Evolutionary conservation across 2,888 invertebrate genomes (phyloP).

Genomic region (Eulithis prunata): DNA sequence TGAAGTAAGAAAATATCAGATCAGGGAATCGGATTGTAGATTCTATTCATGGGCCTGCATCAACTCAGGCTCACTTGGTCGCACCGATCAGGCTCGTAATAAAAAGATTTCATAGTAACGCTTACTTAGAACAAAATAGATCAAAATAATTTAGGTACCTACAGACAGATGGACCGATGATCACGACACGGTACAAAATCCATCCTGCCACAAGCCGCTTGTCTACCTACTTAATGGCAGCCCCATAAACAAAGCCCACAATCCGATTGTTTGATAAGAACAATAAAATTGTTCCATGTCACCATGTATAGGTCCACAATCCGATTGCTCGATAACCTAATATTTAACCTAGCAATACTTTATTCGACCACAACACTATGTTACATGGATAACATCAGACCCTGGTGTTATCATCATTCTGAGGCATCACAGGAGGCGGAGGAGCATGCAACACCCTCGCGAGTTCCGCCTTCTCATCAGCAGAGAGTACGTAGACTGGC

Average conservation of each 20-base stretch:
- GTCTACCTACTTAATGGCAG: too few relatives aligned
- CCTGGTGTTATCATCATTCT: constrained; percentile 59
- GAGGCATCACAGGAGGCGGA: constrained; percentile 61
- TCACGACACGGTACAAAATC: too few relatives aligned
- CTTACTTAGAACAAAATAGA: too few relatives aligned
- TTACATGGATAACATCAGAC: constrained; percentile 40
- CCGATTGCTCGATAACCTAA: not conserved
- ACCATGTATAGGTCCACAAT: not conserved
- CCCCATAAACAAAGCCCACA: too few relatives aligned
- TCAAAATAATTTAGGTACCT: too few relatives aligned
- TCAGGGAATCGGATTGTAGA: constrained; percentile 4
- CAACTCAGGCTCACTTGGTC: too few relatives aligned
- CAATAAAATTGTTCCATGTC: too few relatives aligned
- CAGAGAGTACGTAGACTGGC: constrained; percentile 88
- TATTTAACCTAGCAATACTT: constrained; percentile 20
- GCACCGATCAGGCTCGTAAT: too few relatives aligned
- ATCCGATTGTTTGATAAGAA: too few relatives aligned
- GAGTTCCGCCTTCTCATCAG: constrained; percentile 85
- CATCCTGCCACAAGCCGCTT: too few relatives aligned
- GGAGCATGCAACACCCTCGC: constrained; percentile 73
- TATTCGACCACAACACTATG: constrained; percentile 10
- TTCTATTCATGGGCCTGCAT: not conserved
- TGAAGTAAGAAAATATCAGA: not conserved
- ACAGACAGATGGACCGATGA: too few relatives aligned
- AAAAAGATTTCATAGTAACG: too few relatives aligned